A percentile compares a stretch with the other conserved stretches of the same genome.
These are phyloP conservation scores for Callorhinus ursinus DNA, from an alignment of 2,113 vertebrate species.

Conservation along the genomic window DNA sequence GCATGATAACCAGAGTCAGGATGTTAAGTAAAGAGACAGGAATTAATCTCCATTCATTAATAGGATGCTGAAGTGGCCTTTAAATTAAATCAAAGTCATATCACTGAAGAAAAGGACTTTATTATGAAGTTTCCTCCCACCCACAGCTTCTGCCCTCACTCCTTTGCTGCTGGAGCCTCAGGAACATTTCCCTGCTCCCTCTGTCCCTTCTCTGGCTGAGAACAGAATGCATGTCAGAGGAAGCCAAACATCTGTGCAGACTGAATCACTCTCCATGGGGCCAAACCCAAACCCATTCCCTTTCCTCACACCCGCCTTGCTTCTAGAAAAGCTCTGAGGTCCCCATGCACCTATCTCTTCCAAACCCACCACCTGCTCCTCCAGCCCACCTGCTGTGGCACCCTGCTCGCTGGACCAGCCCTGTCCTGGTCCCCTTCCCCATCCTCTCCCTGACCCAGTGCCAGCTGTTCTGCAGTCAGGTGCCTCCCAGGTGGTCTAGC, in stretches of 20 bases:
- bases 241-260: background rate
- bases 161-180: background rate
- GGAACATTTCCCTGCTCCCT: background rate
- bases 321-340: background rate
- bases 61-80: constrained; percentile 35
- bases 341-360: background rate
- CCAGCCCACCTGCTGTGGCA: background rate
- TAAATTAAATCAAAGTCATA: constrained; percentile 47
- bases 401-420: too few species aligned
- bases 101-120: background rate
- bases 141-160: background rate
- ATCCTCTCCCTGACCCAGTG: background rate
- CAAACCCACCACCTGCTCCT: background rate
- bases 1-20: constrained; percentile 48
- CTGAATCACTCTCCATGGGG: background rate
- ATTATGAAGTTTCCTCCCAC: background rate
- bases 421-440: background rate
- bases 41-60: constrained; percentile 68
- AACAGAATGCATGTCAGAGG: background rate
- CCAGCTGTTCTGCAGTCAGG: background rate
- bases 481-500: background rate
- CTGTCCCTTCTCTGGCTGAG: fast-evolving
- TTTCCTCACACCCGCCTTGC: background rate
- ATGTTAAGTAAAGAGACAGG: constrained; percentile 56
- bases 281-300: background rate